Conservation (phyloP, 1,140 invertebrate species). For the Zaprionus kolodkinae region DNA sequence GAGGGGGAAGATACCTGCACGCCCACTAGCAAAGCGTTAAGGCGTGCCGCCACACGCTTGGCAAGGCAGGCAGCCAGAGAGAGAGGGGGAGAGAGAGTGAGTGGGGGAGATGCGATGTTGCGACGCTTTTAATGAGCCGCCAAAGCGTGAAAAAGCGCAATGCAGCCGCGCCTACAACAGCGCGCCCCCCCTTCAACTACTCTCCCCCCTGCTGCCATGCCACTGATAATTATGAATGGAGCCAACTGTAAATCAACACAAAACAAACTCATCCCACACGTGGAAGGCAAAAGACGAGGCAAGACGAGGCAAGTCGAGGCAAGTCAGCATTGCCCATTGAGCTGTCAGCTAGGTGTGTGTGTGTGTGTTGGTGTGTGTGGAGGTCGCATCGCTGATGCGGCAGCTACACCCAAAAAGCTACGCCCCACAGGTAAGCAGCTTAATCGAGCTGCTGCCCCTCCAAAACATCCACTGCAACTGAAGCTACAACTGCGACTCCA, state of each 20-base stretch:
- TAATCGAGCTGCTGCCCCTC: constrained; percentile 66
- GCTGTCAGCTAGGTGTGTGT: constrained; percentile 62
- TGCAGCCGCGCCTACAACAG: constrained; percentile 21
- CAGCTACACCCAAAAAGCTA: constrained; percentile 79
- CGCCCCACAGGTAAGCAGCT: constrained; percentile 79
- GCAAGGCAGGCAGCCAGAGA: too few relatives aligned
- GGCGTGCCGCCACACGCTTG: constrained; percentile 48
- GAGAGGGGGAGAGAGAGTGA: constrained; percentile 5
- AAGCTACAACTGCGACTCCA: not conserved
- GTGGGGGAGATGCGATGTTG: constrained; percentile 8
- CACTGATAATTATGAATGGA: constrained; percentile 80
- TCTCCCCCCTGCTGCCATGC: constrained; percentile 22
- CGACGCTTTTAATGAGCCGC: constrained; percentile 78
- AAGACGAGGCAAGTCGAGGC: not conserved
- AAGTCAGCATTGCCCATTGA: constrained; percentile 61
- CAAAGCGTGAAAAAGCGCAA: constrained; percentile 81
- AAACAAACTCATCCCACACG: constrained; percentile 38
- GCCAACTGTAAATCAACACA: constrained; percentile 76
- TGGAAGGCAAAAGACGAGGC: constrained; percentile 4
- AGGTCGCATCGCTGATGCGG: constrained; percentile 77
- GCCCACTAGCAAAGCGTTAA: constrained; percentile 37
- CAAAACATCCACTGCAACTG: constrained; percentile 18
- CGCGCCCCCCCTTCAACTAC: too few relatives aligned
- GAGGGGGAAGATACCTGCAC: constrained; percentile 7
- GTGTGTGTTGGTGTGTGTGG: constrained; percentile 31